Percentiles rank a stretch among this genome's conserved stretches.
Evolutionary conservation across 1,140 invertebrate species (phyloP).

Genomic region (Macrotrachela quadricornifera): DNA sequence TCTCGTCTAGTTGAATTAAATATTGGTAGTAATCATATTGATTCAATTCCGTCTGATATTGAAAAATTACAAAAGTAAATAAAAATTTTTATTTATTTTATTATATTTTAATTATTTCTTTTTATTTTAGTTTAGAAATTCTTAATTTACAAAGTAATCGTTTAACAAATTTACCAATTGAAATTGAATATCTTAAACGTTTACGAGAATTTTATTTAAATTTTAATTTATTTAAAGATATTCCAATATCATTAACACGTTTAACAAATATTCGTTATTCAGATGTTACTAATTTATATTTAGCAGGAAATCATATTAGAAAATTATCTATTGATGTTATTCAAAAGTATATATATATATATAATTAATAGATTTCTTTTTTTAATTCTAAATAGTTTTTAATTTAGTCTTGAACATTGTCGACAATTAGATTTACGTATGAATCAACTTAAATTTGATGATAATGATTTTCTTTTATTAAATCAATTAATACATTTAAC

Average conservation of each 20-base stretch:
- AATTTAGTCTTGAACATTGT: too few relatives aligned
- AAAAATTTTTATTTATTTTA: neutral
- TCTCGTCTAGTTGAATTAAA: slow-evolving; percentile 24
- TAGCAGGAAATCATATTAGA: slow-evolving; percentile 26
- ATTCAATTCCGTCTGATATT: slow-evolving; percentile 22
- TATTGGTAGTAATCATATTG: slow-evolving; percentile 24
- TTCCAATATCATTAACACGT: neutral
- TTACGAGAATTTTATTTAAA: neutral
- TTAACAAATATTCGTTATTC: neutral
- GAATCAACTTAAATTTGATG: slow-evolving; percentile 23
- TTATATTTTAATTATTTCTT: neutral
- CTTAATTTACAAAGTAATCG: too few relatives aligned
- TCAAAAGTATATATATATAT: too few relatives aligned
- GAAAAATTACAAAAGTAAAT: slow-evolving; percentile 20
- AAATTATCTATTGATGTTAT: slow-evolving; percentile 4
- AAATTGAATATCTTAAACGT: neutral
- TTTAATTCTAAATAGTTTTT: too few relatives aligned
- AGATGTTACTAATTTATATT: slow-evolving; percentile 24
- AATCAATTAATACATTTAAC: slow-evolving; percentile 21
- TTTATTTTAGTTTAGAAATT: too few relatives aligned
- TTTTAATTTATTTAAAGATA: neutral
- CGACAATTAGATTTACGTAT: slow-evolving; percentile 23
- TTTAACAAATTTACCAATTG: neutral
- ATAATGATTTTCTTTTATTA: too few relatives aligned
- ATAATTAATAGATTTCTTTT: too few relatives aligned